phyloP scores from a whole-genome alignment of 2,888 invertebrate genomes.

The Drosophila paracracens region DNA sequence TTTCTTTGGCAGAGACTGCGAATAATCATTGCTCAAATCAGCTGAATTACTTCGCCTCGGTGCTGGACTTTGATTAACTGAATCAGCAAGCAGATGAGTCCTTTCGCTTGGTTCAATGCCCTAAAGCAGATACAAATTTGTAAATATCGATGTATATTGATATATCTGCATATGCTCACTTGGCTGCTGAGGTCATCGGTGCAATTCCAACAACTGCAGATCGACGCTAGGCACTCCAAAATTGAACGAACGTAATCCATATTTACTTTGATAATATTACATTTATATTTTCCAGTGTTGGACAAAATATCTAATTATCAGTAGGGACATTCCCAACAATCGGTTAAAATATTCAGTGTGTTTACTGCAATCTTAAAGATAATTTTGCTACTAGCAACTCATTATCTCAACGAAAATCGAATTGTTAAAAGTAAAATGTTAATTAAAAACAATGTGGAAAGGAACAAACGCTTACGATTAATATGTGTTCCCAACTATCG shows the following conservation, averaged over 20 bases:
- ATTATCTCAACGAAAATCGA: background rate
- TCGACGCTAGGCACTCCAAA: conserved; percentile 80
- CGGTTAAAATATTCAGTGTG: background rate
- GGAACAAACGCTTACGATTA: background rate
- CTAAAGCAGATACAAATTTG: conserved; percentile 46
- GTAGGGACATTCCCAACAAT: conserved; percentile 14
- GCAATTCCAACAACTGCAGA: conserved; percentile 84
- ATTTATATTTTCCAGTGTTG: conserved; percentile 30
- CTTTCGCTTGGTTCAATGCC: conserved; percentile 88
- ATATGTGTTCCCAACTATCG: background rate
- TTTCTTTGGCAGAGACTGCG: conserved; percentile 89
- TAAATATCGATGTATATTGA: background rate
- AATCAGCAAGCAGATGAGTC: conserved; percentile 92
- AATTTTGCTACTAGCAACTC: background rate
- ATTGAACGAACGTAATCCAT: conserved; percentile 83
- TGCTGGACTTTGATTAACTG: conserved; percentile 90
- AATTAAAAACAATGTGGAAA: background rate
- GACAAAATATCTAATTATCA: background rate
- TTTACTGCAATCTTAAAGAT: background rate
- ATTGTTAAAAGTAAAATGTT: background rate
- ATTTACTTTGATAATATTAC: conserved; percentile 16
- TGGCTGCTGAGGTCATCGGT: conserved; percentile 82
- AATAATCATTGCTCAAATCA: conserved; percentile 88
- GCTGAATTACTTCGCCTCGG: conserved; percentile 91
- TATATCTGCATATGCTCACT: conserved; percentile 51